A percentile compares a stretch with the other conserved stretches of the same genome.
These are phyloP conservation scores for Atopsyche davidsoni DNA, from an alignment of 1,140 invertebrate genomes.

Conservation along the genomic window DNA sequence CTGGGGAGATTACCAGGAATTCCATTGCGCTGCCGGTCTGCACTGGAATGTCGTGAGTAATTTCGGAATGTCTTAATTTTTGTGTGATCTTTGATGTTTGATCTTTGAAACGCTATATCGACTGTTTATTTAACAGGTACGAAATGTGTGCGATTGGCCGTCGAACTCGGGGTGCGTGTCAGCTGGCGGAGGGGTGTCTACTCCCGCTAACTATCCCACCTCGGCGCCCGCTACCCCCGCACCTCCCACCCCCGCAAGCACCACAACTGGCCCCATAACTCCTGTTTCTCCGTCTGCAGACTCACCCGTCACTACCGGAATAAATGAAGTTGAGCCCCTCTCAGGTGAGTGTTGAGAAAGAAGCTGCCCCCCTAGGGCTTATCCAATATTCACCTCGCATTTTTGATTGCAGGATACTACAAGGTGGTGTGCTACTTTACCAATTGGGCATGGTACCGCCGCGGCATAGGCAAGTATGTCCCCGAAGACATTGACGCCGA, in stretches of 20 bases:
- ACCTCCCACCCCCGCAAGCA: neutral
- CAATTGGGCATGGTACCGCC: conserved; percentile 91
- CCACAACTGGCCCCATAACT: neutral
- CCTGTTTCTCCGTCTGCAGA: neutral
- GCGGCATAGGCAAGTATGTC: conserved; percentile 69
- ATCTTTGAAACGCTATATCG: neutral
- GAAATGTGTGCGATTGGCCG: conserved; percentile 74
- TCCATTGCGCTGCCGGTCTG: conserved; percentile 65
- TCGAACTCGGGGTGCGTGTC: conserved; percentile 56
- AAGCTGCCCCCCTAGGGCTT: conserved; percentile 16
- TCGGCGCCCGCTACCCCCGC: conserved; percentile 24
- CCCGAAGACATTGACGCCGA: conserved; percentile 81
- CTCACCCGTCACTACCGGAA: too few relatives aligned
- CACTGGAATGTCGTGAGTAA: conserved; percentile 67
- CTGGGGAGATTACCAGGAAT: conserved; percentile 67
- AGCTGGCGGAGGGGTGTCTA: neutral
- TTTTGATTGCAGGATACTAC: conserved; percentile 46
- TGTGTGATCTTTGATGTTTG: neutral
- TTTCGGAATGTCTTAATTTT: conserved; percentile 5
- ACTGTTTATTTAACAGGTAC: conserved; percentile 28
- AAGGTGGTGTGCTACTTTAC: conserved; percentile 89
- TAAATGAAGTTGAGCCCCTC: conserved; percentile 6
- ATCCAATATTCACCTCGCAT: too few relatives aligned
- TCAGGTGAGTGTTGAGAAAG: conserved; percentile 10
- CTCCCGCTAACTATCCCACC: conserved; percentile 13